Conservation (phyloP, 2,888 invertebrate genomes). For the Stomorhina lunata region DNA sequence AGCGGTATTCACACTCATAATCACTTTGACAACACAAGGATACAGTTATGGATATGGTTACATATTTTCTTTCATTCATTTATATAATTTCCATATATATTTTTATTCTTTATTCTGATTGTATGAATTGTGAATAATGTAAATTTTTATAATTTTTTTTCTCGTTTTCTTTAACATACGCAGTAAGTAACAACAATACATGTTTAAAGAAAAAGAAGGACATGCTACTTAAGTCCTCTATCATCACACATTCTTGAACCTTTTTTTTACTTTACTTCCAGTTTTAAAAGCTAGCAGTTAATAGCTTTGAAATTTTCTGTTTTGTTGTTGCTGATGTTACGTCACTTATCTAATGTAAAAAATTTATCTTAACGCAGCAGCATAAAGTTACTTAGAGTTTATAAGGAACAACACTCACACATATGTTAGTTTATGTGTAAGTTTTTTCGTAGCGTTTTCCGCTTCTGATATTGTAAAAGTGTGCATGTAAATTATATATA, state of each 20-base stretch:
- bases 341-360: background rate
- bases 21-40: slow-evolving; percentile 7
- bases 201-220: slow-evolving; percentile 22
- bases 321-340: slow-evolving; percentile 10
- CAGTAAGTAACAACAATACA: slow-evolving; percentile 2
- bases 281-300: slow-evolving; percentile 13
- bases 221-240: slow-evolving; percentile 29
- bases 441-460: background rate
- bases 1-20: slow-evolving; percentile 7
- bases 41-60: background rate
- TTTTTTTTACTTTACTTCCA: background rate
- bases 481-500: too few species aligned
- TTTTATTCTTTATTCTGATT: background rate
- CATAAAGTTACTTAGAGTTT: too few species aligned
- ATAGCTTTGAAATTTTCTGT: background rate
- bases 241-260: background rate
- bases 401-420: background rate
- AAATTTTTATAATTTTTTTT: slow-evolving; percentile 1
- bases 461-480: too few species aligned
- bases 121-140: slow-evolving; percentile 38
- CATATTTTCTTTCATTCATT: slow-evolving; percentile 7
- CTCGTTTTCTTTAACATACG: background rate
- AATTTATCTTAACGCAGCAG: slow-evolving; percentile 16
- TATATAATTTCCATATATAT: background rate
- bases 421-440: too few species aligned